These are phyloP conservation scores for Nyctalus aviator DNA, from an alignment of 2,797 vertebrate species.

Conservation along the genomic window DNA sequence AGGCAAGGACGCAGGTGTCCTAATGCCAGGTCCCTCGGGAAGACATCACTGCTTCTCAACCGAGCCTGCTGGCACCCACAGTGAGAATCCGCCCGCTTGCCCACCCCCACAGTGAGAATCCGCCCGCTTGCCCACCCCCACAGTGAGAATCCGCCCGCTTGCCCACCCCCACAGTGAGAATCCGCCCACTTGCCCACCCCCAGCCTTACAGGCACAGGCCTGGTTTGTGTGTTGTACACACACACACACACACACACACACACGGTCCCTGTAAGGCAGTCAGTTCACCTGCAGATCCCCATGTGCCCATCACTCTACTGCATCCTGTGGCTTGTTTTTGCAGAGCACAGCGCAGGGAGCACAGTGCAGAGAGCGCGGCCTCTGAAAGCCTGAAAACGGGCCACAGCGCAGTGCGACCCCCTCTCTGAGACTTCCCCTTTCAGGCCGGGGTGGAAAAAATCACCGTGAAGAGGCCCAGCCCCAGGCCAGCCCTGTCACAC, in stretches of 20 bases:
- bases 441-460: conserved; percentile 34
- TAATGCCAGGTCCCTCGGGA: not conserved
- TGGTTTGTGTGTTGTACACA: too few relatives aligned
- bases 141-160: too few relatives aligned
- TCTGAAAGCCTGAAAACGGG: conserved; percentile 69
- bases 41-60: not conserved
- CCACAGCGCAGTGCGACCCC: not conserved
- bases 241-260: not conserved
- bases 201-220: too few relatives aligned
- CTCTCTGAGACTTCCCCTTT: conserved; percentile 44
- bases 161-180: too few relatives aligned
- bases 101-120: too few relatives aligned
- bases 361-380: not conserved
- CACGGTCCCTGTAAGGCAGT: not conserved
- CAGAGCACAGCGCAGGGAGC: not conserved
- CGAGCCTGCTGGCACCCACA: not conserved
- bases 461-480: conserved; percentile 36
- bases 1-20: not conserved
- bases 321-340: not conserved
- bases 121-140: too few relatives aligned
- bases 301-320: not conserved
- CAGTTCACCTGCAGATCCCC: not conserved
- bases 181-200: too few relatives aligned
- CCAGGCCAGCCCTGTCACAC: conserved; percentile 64
- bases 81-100: not conserved